Conservation (phyloP, 2,797 vertebrate species). For the Epinephelus awoara region DNA sequence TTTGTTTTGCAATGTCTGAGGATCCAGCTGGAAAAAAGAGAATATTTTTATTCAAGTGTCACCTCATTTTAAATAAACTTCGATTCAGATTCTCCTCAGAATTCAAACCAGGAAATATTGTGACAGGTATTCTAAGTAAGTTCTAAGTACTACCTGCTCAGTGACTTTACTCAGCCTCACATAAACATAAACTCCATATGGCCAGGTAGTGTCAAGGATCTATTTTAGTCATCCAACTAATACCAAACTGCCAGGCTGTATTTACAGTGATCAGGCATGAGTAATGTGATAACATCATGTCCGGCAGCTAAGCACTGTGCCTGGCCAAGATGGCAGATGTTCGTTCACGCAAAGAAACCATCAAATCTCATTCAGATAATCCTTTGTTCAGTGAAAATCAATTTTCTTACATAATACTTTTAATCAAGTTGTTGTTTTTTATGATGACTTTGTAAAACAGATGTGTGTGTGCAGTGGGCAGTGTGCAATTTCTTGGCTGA, state of each 20-base stretch:
- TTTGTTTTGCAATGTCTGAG: constrained; percentile 90
- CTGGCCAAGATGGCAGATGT: constrained; percentile 54
- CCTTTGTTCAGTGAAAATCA: constrained; percentile 53
- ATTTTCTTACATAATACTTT: constrained; percentile 48
- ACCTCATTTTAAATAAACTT: neutral
- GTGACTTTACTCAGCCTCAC: constrained; percentile 14
- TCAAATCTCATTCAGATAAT: constrained; percentile 65
- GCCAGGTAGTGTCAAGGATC: constrained; percentile 44
- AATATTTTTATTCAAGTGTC: neutral
- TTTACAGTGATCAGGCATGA: constrained; percentile 49
- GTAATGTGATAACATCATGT: constrained; percentile 44
- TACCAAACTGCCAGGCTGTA: constrained; percentile 43
- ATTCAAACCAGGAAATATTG: neutral
- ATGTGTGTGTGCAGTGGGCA: no score
- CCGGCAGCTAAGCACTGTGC: constrained; percentile 23
- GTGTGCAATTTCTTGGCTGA: no score
- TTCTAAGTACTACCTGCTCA: neutral
- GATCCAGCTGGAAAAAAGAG: constrained; percentile 89
- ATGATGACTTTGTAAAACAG: no score
- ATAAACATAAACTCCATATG: constrained; percentile 37
- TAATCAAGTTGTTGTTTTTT: neutral
- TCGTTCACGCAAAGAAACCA: constrained; percentile 52
- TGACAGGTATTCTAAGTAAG: neutral
- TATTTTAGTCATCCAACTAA: constrained; percentile 56
- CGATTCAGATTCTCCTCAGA: neutral